These are phyloP conservation scores for Blastomussa wellsi DNA, from an alignment of 92 coral and sea anemone species.

Conservation along the genomic window DNA sequence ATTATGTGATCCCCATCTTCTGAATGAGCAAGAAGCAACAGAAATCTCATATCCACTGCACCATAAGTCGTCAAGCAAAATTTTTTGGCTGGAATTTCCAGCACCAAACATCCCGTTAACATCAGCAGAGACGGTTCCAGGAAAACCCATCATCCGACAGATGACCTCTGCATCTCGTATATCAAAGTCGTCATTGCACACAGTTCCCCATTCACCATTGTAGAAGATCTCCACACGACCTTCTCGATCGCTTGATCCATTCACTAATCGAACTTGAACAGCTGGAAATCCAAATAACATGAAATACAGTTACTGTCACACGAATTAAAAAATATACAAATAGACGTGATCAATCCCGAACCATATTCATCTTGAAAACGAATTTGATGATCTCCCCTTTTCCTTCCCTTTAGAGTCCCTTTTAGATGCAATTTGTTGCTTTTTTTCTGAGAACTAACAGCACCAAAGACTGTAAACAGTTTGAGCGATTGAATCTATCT, in stretches of 20 bases:
- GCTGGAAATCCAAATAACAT: slow-evolving; percentile 5
- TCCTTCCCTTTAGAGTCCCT: too few relatives aligned
- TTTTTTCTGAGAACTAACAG: too few relatives aligned
- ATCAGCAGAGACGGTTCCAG: slow-evolving; percentile 48
- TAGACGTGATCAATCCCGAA: too few relatives aligned
- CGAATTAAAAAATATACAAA: slow-evolving; percentile 10
- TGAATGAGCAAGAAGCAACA: slow-evolving; percentile 43
- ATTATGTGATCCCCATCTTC: slow-evolving; percentile 61
- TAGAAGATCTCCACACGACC: slow-evolving; percentile 62
- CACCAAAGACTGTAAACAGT: too few relatives aligned
- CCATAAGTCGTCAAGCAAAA: slow-evolving; percentile 56
- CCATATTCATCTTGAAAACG: too few relatives aligned
- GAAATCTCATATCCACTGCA: slow-evolving; percentile 57
- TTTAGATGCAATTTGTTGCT: too few relatives aligned
- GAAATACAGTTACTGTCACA: background rate
- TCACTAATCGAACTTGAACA: slow-evolving; percentile 46
- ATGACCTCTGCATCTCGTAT: slow-evolving; percentile 57
- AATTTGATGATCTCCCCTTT: too few relatives aligned
- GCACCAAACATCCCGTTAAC: slow-evolving; percentile 40
- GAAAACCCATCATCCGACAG: slow-evolving; percentile 64
- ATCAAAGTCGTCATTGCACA: slow-evolving; percentile 59
- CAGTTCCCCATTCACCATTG: slow-evolving; percentile 64
- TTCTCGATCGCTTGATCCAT: slow-evolving; percentile 44
- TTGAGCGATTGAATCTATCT: too few relatives aligned
- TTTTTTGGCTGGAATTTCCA: slow-evolving; percentile 31